Base-by-base conservation (phyloP, 2,888 invertebrate genomes). In the Drosophila picticornis region DNA sequence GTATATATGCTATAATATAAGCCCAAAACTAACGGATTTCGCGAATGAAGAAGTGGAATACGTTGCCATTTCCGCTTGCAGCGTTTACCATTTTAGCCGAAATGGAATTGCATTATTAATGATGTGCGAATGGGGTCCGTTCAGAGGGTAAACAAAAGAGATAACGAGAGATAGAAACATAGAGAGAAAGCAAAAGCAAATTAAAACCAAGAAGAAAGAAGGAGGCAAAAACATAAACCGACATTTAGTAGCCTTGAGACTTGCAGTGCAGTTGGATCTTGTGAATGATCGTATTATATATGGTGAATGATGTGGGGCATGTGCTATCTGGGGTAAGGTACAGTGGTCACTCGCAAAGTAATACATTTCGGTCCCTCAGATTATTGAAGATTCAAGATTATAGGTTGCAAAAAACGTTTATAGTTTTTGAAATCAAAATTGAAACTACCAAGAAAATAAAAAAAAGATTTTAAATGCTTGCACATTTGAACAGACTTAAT, bases 221-320 rank as follows among this genome's bases (percentile, higher is more conserved):
- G 40, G 63, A 36, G 46, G 40, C n/a, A 57, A 43, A 80, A 29
- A 69, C 57, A 59, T 36, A 60, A 70, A 43, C 32, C 58, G 40
- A 65, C 51, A 67, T 51, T 31, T n/a, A 50, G 51, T 6, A 55
- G 16, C 22, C 6, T 32, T 32, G 22, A 58, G 32, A 59, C 29
- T 75, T 75, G 58, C 58, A 36, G 53, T 72, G 73, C 75, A 63
- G 62, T 58, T 74, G 80, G 74, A 29, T 46, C 46, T 16, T 69
- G 31, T 43, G 16, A 27, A 38, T 53, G 19, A 34, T 27, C 25
- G 13, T 9, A 1, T 19, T 19, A n/a, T 50, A 22, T 11, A n/a
- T 25, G 16, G 13, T 25, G 16, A 25, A 25, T 46, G 19, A 34
- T 38, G 40, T 34, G 32, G 22, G 22, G 11, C 52, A 11, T 7